phyloP scores from a whole-genome alignment of 1,140 invertebrate species.

The Temnothorax nylanderi region DNA sequence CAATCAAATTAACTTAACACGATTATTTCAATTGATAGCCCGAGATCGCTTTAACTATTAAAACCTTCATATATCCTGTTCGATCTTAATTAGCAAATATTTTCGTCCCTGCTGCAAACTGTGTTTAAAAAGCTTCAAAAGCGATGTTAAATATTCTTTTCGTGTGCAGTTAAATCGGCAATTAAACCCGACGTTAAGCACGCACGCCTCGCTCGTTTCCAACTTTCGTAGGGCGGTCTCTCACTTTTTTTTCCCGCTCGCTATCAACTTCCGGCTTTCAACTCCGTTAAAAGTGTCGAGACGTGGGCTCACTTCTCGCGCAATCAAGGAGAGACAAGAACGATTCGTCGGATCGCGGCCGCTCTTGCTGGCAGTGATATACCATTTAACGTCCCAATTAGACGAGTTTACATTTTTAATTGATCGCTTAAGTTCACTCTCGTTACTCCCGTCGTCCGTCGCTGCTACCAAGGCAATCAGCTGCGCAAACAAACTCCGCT shows the following conservation, averaged over 20 bases:
- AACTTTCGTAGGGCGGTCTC: slow-evolving; percentile 23
- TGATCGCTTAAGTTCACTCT: slow-evolving; percentile 67
- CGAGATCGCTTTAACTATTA: background rate
- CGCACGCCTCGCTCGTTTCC: slow-evolving; percentile 39
- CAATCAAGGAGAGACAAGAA: slow-evolving; percentile 40
- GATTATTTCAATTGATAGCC: background rate
- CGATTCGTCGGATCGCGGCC: slow-evolving; percentile 36
- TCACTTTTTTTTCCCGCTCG: background rate
- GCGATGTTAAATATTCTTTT: slow-evolving; percentile 40
- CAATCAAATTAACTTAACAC: background rate
- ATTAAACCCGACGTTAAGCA: slow-evolving; percentile 48
- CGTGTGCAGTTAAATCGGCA: slow-evolving; percentile 17
- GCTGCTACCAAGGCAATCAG: slow-evolving; percentile 65
- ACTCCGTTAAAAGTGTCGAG: slow-evolving; percentile 47
- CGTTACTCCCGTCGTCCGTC: slow-evolving; percentile 37
- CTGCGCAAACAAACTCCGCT: slow-evolving; percentile 66
- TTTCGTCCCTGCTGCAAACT: background rate
- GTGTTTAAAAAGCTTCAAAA: background rate
- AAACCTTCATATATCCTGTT: background rate
- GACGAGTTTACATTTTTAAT: slow-evolving; percentile 74
- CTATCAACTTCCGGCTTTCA: slow-evolving; percentile 37
- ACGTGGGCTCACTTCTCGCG: slow-evolving; percentile 7
- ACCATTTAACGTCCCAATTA: slow-evolving; percentile 70
- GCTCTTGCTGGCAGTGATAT: slow-evolving; percentile 53
- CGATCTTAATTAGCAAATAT: slow-evolving; percentile 7